phyloP scores from a whole-genome alignment of 2,113 vertebrate species.

The Epinephelus fuscoguttatus region DNA sequence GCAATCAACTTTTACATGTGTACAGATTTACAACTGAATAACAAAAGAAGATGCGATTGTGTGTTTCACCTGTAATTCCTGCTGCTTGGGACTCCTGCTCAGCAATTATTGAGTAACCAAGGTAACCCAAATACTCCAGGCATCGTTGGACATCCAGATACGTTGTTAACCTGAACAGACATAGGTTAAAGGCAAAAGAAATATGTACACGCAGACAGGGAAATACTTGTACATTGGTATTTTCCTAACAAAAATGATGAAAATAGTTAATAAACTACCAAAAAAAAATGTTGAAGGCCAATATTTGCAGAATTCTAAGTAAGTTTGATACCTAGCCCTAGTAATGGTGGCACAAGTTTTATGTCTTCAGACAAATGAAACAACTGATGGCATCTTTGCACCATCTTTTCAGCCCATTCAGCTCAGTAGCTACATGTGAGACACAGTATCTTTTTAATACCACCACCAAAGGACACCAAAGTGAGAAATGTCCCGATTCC shows the following conservation, averaged over 20 bases:
- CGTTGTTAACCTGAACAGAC: conserved; percentile 89
- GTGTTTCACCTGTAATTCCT: conserved; percentile 90
- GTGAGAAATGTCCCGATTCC: background rate
- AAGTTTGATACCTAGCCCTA: background rate
- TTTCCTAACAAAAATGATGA: background rate
- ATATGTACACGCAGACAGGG: background rate
- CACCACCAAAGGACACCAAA: background rate
- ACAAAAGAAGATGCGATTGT: background rate
- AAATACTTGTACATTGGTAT: background rate
- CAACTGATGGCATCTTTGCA: background rate
- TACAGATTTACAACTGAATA: background rate
- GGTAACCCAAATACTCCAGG: conserved; percentile 95
- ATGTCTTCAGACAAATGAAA: background rate
- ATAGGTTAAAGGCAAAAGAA: background rate
- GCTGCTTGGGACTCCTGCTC: conserved; percentile 97
- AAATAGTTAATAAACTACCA: too few species aligned
- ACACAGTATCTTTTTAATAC: background rate
- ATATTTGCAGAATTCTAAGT: too few species aligned
- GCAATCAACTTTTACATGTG: too few species aligned
- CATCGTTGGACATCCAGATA: conserved; percentile 97
- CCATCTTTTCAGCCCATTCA: background rate
- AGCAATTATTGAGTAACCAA: conserved; percentile 95
- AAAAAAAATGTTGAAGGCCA: background rate
- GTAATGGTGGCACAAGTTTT: background rate
- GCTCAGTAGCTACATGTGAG: background rate